Percentiles rank a stretch among this genome's conserved stretches.
phyloP scores from a whole-genome alignment of 2,888 invertebrate genomes.

The Brachylomia viminalis region DNA sequence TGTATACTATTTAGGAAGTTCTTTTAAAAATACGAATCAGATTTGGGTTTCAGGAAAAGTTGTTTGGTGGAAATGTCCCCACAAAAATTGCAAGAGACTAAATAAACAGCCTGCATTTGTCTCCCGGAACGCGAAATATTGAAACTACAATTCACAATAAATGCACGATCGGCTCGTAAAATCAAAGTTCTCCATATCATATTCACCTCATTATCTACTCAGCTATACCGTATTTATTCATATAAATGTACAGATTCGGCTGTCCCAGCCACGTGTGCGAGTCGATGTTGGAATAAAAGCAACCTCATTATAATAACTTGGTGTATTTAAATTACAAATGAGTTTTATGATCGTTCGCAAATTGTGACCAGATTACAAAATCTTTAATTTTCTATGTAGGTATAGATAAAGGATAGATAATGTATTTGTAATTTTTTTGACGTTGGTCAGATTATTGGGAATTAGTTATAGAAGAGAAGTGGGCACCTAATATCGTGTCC shows the following conservation, averaged over 20 bases:
- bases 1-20: background rate
- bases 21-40: background rate
- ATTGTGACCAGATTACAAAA: conserved; percentile 56
- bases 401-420: background rate
- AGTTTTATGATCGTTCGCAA: conserved; percentile 53
- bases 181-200: conserved; percentile 35
- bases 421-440: background rate
- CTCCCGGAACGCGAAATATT: background rate
- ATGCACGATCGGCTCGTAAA: background rate
- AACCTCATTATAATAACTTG: conserved; percentile 67
- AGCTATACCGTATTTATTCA: conserved; percentile 29
- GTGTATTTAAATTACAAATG: conserved; percentile 71
- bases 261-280: conserved; percentile 56
- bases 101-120: background rate
- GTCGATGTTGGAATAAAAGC: conserved; percentile 65
- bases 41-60: background rate
- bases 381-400: conserved; percentile 33
- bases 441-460: background rate
- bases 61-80: background rate
- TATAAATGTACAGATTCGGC: conserved; percentile 52
- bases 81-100: background rate
- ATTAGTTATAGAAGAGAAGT: no score
- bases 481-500: no score
- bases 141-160: background rate
- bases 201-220: conserved; percentile 42